Conservation (phyloP, 2,797 vertebrate species). For the Euphonia xanthogaster region DNA sequence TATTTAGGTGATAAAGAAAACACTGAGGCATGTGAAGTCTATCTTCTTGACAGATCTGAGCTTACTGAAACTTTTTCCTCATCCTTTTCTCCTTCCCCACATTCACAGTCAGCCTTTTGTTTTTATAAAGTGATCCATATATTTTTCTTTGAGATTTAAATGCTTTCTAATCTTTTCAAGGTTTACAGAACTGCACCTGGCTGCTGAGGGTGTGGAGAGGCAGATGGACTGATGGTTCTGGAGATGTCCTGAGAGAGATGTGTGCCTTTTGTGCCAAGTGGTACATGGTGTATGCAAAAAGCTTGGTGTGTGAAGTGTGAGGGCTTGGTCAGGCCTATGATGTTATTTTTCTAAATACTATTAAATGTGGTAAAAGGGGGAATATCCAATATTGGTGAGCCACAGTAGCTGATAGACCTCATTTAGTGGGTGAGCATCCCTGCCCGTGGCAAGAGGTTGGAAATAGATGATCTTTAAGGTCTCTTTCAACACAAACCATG, state of each 20-base stretch:
- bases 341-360: background rate
- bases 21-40: slow-evolving; percentile 54
- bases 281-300: background rate
- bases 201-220: background rate
- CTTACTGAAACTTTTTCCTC: slow-evolving; percentile 35
- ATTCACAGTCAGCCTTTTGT: slow-evolving; percentile 27
- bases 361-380: background rate
- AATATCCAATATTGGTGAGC: background rate
- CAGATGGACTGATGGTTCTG: background rate
- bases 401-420: background rate
- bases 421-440: background rate
- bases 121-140: slow-evolving; percentile 4
- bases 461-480: background rate
- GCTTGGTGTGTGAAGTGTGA: background rate
- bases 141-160: slow-evolving; percentile 38
- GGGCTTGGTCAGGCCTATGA: background rate
- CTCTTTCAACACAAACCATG: background rate
- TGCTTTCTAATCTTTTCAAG: background rate
- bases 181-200: background rate
- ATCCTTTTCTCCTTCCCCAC: slow-evolving; percentile 1
- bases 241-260: background rate
- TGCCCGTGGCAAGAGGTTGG: background rate
- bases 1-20: slow-evolving; percentile 70
- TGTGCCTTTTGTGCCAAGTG: background rate
- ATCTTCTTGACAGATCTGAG: slow-evolving; percentile 49